These are phyloP conservation scores for Bolborhynchus lineola DNA, from an alignment of 2,113 vertebrate species.

Conservation along the genomic window DNA sequence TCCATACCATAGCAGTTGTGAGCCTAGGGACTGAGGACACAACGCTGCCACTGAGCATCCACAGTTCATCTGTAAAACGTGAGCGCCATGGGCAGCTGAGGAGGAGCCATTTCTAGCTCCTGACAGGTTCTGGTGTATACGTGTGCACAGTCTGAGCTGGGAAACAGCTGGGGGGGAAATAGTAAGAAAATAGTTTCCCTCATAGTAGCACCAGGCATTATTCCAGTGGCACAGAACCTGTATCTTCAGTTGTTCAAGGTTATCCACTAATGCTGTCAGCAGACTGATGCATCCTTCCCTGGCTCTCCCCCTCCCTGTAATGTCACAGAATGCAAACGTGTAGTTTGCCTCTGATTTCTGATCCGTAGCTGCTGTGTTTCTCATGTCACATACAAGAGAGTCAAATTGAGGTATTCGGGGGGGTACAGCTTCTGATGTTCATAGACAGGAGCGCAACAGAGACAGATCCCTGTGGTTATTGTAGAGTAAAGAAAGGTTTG, in stretches of 20 bases:
- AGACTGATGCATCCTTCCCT: not conserved
- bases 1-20: not conserved
- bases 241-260: not conserved
- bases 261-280: not conserved
- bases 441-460: accelerated
- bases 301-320: not conserved
- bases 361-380: not conserved
- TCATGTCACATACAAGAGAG: not conserved
- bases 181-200: not conserved
- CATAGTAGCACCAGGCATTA: not conserved
- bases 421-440: accelerated
- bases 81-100: not conserved
- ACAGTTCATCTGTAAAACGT: not conserved
- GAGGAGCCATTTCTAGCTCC: not conserved
- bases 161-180: not conserved
- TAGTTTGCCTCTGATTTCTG: not conserved
- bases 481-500: not conserved
- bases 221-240: not conserved
- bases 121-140: not conserved
- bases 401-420: not conserved
- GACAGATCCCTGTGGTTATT: not conserved
- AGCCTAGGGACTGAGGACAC: not conserved
- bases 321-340: accelerated
- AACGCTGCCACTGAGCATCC: not conserved
- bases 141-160: not conserved